Conservation (phyloP, 2,888 invertebrate genomes). For the Cryptocheilus praepositus region DNA sequence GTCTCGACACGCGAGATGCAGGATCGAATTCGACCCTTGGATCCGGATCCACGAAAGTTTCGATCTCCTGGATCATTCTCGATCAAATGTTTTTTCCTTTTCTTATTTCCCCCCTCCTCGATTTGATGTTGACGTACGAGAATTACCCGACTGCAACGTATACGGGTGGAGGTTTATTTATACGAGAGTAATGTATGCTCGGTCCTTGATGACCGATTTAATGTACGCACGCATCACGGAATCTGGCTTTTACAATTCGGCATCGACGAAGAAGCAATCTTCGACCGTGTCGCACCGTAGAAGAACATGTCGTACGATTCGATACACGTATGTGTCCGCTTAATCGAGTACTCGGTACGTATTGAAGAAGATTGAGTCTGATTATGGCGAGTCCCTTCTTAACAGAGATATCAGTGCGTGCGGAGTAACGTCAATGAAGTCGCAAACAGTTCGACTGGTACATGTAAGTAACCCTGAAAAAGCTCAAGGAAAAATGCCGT, state of each 20-base stretch:
- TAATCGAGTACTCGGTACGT: constrained; percentile 24
- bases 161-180: no score
- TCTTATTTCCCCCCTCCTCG: constrained; percentile 12
- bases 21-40: constrained; percentile 62
- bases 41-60: constrained; percentile 57
- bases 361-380: constrained; percentile 2
- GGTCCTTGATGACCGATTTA: no score
- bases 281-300: no score
- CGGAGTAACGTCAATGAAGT: constrained; percentile 20
- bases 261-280: no score
- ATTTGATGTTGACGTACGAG: constrained; percentile 19
- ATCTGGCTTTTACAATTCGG: no score
- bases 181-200: no score
- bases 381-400: constrained; percentile 15
- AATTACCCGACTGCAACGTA: constrained; percentile 8
- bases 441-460: background rate
- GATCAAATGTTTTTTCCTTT: constrained; percentile 25
- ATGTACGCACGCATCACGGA: no score
- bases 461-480: no score
- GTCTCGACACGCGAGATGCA: constrained; percentile 68
- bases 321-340: constrained; percentile 15
- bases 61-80: constrained; percentile 57
- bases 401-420: constrained; percentile 20
- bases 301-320: constrained; percentile 14
- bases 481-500: no score